These are phyloP conservation scores for human DNA, from an alignment of 2,113 vertebrate species.

Conservation along the genomic window DNA sequence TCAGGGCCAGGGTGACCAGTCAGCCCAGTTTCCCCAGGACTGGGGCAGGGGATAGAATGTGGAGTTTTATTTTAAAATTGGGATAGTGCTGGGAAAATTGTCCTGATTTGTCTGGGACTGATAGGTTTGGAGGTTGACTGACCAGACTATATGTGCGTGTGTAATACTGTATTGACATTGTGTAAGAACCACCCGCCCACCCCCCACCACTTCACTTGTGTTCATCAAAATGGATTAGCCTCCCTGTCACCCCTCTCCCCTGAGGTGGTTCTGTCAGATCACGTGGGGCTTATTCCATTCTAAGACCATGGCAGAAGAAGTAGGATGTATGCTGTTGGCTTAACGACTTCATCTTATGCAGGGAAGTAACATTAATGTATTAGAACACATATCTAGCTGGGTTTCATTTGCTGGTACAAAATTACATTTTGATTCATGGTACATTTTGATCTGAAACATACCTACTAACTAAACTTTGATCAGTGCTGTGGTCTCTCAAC, in stretches of 20 bases:
- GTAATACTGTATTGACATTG: background rate
- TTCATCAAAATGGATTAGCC: background rate
- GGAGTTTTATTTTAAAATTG: background rate
- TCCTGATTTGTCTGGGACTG: background rate
- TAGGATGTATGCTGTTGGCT: background rate
- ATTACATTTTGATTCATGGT: slow-evolving; percentile 57
- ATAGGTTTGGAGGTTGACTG: background rate
- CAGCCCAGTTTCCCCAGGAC: background rate
- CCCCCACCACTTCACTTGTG: background rate
- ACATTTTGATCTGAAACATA: slow-evolving; percentile 30
- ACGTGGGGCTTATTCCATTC: background rate
- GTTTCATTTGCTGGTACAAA: slow-evolving; percentile 35
- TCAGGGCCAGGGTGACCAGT: background rate
- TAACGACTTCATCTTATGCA: slow-evolving; percentile 27
- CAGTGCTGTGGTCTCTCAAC: background rate
- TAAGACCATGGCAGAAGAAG: background rate
- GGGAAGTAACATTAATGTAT: slow-evolving; percentile 1
- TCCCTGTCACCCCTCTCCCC: background rate
- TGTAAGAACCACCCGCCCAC: background rate
- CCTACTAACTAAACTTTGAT: background rate
- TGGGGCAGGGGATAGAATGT: background rate
- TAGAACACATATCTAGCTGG: slow-evolving; percentile 19
- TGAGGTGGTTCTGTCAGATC: background rate
- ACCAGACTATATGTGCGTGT: background rate
- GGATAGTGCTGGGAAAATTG: background rate